These are phyloP conservation scores for Columba guinea DNA, from an alignment of 2,797 vertebrate genomes.

Conservation along the genomic window DNA sequence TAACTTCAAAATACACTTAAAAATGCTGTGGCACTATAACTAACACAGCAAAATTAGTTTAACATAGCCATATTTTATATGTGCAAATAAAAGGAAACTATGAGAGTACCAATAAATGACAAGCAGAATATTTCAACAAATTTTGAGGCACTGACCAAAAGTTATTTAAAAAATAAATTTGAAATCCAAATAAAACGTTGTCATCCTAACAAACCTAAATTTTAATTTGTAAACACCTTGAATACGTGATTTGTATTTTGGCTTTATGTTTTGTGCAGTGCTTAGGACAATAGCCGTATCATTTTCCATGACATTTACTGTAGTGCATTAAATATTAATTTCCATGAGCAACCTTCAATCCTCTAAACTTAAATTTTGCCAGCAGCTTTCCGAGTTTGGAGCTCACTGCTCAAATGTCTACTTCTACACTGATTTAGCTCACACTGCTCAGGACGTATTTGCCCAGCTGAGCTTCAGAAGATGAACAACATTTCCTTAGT, in stretches of 20 bases:
- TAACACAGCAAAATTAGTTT: not conserved
- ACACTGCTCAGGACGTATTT: not conserved
- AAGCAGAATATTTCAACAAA: not conserved
- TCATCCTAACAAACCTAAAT: not conserved
- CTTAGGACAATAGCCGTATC: not conserved
- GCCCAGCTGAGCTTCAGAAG: not conserved
- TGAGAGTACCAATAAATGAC: not conserved
- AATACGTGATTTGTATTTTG: not conserved
- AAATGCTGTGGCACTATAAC: not conserved
- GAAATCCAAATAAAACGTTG: not conserved
- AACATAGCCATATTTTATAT: not conserved
- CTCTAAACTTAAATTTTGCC: not conserved
- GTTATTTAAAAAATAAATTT: not conserved
- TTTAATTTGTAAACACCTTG: not conserved
- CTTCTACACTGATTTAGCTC: not conserved
- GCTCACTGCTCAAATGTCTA: not conserved
- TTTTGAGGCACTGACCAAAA: not conserved
- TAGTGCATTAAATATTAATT: not conserved
- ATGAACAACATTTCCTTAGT: constrained; percentile 3
- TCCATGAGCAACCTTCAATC: not conserved
- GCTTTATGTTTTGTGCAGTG: not conserved
- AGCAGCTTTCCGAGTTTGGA: not conserved
- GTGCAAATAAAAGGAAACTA: not conserved
- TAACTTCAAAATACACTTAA: not conserved
- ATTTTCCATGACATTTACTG: not conserved